Evolutionary conservation across 2,113 vertebrate genomes (phyloP).

Genomic region (Archilochus colubris): DNA sequence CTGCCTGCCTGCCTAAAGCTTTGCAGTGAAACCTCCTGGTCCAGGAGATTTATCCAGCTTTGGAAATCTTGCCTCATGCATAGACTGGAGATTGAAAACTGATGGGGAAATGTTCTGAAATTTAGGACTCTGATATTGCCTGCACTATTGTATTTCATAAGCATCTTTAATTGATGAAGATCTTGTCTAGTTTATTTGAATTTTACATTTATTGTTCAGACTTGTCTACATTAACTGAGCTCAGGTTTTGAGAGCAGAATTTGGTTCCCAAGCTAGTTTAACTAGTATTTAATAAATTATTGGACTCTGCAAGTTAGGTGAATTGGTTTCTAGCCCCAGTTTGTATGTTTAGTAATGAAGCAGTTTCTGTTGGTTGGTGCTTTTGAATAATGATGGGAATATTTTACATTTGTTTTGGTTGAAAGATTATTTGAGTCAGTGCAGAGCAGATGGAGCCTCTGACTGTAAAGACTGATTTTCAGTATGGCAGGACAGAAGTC

Average conservation of each 20-base stretch:
- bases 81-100: neutral
- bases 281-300: neutral
- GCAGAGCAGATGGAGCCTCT: neutral
- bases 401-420: conserved; percentile 16
- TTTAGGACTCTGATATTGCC: neutral
- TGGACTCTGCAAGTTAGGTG: neutral
- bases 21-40: neutral
- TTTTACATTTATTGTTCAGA: neutral
- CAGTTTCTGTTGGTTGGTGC: neutral
- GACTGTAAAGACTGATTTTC: neutral
- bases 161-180: neutral
- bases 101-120: neutral
- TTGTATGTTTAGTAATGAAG: neutral
- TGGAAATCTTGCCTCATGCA: neutral
- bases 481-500: neutral
- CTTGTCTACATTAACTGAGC: neutral
- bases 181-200: neutral
- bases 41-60: neutral
- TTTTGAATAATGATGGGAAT: neutral
- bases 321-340: neutral
- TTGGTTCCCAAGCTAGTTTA: neutral
- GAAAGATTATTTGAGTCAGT: neutral
- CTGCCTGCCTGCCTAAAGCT: neutral
- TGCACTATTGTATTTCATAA: neutral
- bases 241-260: neutral